Base-by-base conservation (phyloP, 2,797 vertebrate genomes). In the Lophura swinhoii region DNA sequence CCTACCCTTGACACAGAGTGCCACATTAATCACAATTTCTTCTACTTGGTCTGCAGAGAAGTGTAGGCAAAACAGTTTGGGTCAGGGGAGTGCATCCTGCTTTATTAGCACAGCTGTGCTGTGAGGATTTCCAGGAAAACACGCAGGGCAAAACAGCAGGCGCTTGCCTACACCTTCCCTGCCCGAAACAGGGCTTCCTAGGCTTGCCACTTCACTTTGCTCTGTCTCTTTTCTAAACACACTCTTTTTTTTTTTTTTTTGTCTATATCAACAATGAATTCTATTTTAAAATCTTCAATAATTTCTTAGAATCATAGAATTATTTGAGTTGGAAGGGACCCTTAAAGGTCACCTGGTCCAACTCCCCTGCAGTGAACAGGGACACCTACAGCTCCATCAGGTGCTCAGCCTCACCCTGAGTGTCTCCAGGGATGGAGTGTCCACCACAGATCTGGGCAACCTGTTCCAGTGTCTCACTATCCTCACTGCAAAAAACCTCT, bases 21-120 rank as follows among this genome's bases (percentile, higher is more conserved):
- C 91, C 91, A 96, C 91, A 96, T 97, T 91, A 94, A 97, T 97
- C 94, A 96, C 78, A 43, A 63, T 91, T 96, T 94, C 68, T 95
- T 93, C 91, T 87, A 76, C 53, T 94, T 77, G 84, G 80, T 82
- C 75, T 91, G 88, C 58, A 96, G 84, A 90, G 94, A 95, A 43
- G 74, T 94, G 56, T 68, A 95, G 82, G 93, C 82, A 95, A 97
- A 95, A 92, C 84, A 87, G 91, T 1, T 1, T 70, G 93, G 90
- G 95, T 97, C 95, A 97, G 81, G 88, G 78, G 96, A 96, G 80
- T 89, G 68, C 71, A 93, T 95, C 74, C 89, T 92, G 90, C 87
- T 97, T 97, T 97, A 95, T 91, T 94, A 96, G 76, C 93, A 96
- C 91, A 97, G 96, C 94, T 97, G 95, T 91, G 91, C 72, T 0